A percentile compares a stretch with the other conserved stretches of the same genome.
These are phyloP conservation scores for Percina caprodes DNA, from an alignment of 2,113 vertebrate genomes.

Conservation along the genomic window DNA sequence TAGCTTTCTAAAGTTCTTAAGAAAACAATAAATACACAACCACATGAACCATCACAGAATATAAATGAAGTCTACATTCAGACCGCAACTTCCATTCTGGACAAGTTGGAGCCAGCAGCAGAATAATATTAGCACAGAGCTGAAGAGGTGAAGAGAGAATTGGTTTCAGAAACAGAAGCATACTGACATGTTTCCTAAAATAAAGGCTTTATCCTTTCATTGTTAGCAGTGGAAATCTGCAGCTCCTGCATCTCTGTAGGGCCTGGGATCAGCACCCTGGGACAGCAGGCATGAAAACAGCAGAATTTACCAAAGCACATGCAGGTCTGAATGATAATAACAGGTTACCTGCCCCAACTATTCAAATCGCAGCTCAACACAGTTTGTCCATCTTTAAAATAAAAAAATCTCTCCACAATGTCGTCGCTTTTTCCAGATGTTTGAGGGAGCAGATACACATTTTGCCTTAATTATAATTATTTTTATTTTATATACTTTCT, in stretches of 20 bases:
- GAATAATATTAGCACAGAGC: neutral
- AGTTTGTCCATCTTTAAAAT: neutral
- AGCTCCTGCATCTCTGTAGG: neutral
- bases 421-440: no score
- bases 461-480: neutral
- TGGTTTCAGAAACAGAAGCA: neutral
- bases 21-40: neutral
- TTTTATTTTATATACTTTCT: neutral
- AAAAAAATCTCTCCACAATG: neutral
- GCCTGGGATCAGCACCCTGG: no score
- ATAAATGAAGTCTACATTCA: neutral
- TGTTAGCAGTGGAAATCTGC: no score
- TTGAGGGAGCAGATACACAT: neutral
- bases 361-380: no score
- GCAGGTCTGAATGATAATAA: neutral
- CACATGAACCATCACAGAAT: neutral
- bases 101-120: neutral
- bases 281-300: no score
- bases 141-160: neutral
- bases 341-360: no score
- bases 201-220: neutral
- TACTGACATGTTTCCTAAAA: neutral
- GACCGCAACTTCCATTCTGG: neutral
- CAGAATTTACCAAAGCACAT: no score
- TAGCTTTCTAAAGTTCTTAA: no score